Conservation (phyloP, 2,888 invertebrate species). For the Rhyacophila evoluta region DNA sequence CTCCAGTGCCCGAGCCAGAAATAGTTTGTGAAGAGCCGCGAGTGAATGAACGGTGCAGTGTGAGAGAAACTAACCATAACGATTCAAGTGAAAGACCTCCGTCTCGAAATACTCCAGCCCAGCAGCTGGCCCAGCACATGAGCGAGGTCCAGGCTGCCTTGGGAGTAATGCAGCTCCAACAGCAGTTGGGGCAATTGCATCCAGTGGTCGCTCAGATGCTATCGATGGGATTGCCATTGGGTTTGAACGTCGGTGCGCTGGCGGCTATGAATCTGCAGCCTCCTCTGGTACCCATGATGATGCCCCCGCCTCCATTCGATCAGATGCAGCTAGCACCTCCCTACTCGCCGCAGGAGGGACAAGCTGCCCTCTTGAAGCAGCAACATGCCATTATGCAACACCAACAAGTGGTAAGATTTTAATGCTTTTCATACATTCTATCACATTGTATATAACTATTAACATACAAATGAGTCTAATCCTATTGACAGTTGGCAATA, state of each 20-base stretch:
- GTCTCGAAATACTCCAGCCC: conserved; percentile 63
- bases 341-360: conserved; percentile 65
- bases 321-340: conserved; percentile 72
- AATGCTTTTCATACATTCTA: too few species aligned
- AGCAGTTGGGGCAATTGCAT: conserved; percentile 88
- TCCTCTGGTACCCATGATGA: conserved; percentile 89
- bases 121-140: conserved; percentile 79
- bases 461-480: not conserved
- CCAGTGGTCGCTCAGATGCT: conserved; percentile 92
- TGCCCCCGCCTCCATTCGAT: conserved; percentile 86
- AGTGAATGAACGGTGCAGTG: conserved; percentile 54
- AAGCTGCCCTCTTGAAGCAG: conserved; percentile 75
- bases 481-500: not conserved
- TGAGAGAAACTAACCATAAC: conserved; percentile 58
- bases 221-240: conserved; percentile 83
- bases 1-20: conserved; percentile 54
- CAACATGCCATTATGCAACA: conserved; percentile 79
- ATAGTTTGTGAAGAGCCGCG: conserved; percentile 11
- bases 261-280: conserved; percentile 97
- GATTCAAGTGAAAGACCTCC: conserved; percentile 58
- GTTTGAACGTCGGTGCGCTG: conserved; percentile 82
- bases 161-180: conserved; percentile 86
- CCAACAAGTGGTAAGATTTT: conserved; percentile 75
- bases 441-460: not conserved
- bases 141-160: conserved; percentile 88